A percentile compares a stretch with the other conserved stretches of the same genome.
Conservation (phyloP, 2,888 invertebrate genomes). For the Halocaridina rubra region DNA sequence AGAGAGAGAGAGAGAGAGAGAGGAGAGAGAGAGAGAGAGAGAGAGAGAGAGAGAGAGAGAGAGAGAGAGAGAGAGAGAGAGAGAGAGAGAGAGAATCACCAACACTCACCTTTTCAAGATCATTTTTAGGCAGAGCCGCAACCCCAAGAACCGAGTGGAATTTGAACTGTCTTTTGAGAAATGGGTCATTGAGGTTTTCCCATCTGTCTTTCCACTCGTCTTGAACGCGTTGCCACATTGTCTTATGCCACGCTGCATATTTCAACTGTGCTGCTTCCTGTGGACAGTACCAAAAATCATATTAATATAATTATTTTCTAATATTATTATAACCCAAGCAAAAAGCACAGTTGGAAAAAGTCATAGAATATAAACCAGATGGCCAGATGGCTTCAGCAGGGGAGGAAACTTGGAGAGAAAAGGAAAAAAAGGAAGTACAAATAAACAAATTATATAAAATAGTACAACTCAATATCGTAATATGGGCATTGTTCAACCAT, state of each 20-base stretch:
- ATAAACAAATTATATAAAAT: no score
- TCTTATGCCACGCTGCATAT: constrained; percentile 66
- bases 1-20: background rate
- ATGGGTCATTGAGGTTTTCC: constrained; percentile 78
- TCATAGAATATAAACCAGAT: no score
- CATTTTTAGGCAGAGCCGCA: constrained; percentile 77
- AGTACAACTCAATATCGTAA: no score
- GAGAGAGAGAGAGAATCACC: background rate
- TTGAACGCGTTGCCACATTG: constrained; percentile 63
- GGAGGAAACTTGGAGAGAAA: background rate
- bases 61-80: constrained; percentile 28
- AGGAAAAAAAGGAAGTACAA: background rate
- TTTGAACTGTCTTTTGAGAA: constrained; percentile 80
- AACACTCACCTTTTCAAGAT: constrained; percentile 69
- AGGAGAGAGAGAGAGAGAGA: background rate
- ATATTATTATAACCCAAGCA: no score
- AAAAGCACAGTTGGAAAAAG: background rate
- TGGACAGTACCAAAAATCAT: background rate
- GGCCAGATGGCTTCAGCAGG: background rate
- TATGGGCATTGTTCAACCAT: no score
- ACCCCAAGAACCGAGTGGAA: constrained; percentile 79
- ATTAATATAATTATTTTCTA: background rate
- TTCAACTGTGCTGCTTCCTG: constrained; percentile 62
- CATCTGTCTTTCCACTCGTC: constrained; percentile 72
- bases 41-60: constrained; percentile 37